These are phyloP conservation scores for Peromyscus maniculatus DNA, from an alignment of 2,113 vertebrate genomes.

Conservation along the genomic window DNA sequence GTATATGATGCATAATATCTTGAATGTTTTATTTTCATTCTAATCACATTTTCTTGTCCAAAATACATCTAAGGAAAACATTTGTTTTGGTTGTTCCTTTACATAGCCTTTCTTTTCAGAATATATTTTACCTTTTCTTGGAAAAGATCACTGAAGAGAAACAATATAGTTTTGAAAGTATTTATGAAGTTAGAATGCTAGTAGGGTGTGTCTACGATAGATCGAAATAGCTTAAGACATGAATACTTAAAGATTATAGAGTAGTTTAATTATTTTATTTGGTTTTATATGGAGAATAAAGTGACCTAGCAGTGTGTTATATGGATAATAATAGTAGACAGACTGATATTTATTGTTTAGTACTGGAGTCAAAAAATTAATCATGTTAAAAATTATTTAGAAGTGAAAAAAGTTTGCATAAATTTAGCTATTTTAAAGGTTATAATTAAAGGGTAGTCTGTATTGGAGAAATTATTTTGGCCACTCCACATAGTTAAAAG, in stretches of 20 bases:
- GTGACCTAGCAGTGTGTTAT: background rate
- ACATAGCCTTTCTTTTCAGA: background rate
- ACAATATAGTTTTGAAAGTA: slow-evolving; percentile 45
- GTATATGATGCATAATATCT: background rate
- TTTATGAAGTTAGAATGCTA: slow-evolving; percentile 56
- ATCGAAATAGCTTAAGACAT: background rate
- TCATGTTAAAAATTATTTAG: slow-evolving; percentile 17
- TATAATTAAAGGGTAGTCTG: background rate
- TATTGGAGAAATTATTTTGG: too few relatives aligned
- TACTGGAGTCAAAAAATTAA: background rate
- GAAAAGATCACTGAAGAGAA: slow-evolving; percentile 66
- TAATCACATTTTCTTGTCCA: background rate
- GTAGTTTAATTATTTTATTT: slow-evolving; percentile 48
- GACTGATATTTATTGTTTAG: slow-evolving; percentile 18
- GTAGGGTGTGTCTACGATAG: background rate
- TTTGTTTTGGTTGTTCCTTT: slow-evolving; percentile 57
- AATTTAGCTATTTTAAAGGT: background rate
- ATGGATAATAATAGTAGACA: background rate
- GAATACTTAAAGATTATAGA: slow-evolving; percentile 38
- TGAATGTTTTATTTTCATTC: slow-evolving; percentile 56
- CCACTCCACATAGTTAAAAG: too few relatives aligned
- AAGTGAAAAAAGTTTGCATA: slow-evolving; percentile 37
- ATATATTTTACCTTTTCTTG: slow-evolving; percentile 41
- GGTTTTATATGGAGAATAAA: slow-evolving; percentile 20
- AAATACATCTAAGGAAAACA: slow-evolving; percentile 22